A percentile compares a stretch with the other conserved stretches of the same genome.
Conservation (phyloP, 2,888 invertebrate genomes). For the Parascotia fuliginaria region DNA sequence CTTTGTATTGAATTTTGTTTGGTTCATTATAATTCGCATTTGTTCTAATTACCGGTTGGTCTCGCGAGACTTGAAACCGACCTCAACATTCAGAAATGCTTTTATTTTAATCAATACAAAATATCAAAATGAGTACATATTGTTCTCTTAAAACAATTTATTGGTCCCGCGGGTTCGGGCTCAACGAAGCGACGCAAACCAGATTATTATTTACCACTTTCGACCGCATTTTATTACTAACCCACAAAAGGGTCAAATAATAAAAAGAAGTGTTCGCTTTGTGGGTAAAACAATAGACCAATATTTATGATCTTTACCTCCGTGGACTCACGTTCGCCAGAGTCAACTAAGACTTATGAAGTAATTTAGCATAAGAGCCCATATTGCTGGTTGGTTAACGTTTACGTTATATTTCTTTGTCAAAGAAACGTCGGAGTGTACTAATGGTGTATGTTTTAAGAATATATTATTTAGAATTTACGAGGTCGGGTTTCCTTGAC, state of each 20-base stretch:
- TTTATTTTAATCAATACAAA: slow-evolving; percentile 53
- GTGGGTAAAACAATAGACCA: slow-evolving; percentile 52
- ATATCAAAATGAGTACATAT: slow-evolving; percentile 51
- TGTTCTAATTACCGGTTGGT: slow-evolving; percentile 38
- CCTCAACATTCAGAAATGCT: slow-evolving; percentile 38
- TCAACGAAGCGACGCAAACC: slow-evolving; percentile 52
- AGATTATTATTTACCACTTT: slow-evolving; percentile 65
- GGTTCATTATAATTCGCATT: slow-evolving; percentile 35
- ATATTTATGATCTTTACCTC: slow-evolving; percentile 55
- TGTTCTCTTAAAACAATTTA: slow-evolving; percentile 53
- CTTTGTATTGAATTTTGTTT: slow-evolving; percentile 33
- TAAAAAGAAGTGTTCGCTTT: slow-evolving; percentile 59
- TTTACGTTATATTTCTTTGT: slow-evolving; percentile 37
- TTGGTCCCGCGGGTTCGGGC: slow-evolving; percentile 43
- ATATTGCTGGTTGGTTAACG: slow-evolving; percentile 29
- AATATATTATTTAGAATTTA: slow-evolving; percentile 33
- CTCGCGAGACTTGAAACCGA: slow-evolving; percentile 35
- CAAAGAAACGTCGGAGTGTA: slow-evolving; percentile 24
- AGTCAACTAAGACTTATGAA: slow-evolving; percentile 43
- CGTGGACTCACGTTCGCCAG: slow-evolving; percentile 35
- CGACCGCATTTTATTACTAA: slow-evolving; percentile 58
- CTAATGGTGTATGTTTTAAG: slow-evolving; percentile 36
- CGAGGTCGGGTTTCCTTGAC: slow-evolving; percentile 26
- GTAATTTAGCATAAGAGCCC: slow-evolving; percentile 33
- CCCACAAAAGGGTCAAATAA: slow-evolving; percentile 60